Evolutionary conservation across 2,888 invertebrate species (phyloP).

Genomic region (Ametastegia equiseti): DNA sequence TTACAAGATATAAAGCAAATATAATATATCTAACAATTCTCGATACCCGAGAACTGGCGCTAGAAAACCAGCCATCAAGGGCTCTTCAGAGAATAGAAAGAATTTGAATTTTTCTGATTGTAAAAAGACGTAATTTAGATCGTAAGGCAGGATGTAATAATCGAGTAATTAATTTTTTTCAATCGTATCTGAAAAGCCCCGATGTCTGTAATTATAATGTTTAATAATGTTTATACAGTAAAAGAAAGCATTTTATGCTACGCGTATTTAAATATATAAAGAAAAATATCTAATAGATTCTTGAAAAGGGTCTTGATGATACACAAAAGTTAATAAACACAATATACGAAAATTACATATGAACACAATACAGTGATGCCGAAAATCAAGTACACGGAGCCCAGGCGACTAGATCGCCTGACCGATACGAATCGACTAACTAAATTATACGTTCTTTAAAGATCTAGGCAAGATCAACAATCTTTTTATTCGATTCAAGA

Average conservation of each 20-base stretch:
- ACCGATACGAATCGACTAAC: background rate
- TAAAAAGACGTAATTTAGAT: too few species aligned
- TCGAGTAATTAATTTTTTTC: too few species aligned
- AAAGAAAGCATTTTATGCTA: background rate
- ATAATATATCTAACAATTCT: background rate
- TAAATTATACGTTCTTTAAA: background rate
- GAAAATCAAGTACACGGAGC: background rate
- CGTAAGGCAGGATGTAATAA: too few species aligned
- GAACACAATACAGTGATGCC: constrained; percentile 19
- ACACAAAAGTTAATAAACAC: background rate
- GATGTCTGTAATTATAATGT: background rate
- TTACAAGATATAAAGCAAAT: background rate
- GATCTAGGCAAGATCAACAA: background rate
- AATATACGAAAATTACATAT: constrained; percentile 4
- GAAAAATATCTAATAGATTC: background rate
- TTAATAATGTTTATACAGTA: too few species aligned
- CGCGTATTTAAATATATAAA: background rate
- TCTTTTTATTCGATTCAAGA: background rate
- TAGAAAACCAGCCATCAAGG: too few species aligned
- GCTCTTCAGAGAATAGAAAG: too few species aligned
- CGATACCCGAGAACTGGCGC: too few species aligned
- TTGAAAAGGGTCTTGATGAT: background rate
- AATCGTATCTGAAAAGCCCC: background rate
- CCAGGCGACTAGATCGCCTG: background rate
- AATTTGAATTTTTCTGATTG: too few species aligned